These are phyloP conservation scores for Drosophila pegasa DNA, from an alignment of 2,888 invertebrate genomes.

Conservation along the genomic window DNA sequence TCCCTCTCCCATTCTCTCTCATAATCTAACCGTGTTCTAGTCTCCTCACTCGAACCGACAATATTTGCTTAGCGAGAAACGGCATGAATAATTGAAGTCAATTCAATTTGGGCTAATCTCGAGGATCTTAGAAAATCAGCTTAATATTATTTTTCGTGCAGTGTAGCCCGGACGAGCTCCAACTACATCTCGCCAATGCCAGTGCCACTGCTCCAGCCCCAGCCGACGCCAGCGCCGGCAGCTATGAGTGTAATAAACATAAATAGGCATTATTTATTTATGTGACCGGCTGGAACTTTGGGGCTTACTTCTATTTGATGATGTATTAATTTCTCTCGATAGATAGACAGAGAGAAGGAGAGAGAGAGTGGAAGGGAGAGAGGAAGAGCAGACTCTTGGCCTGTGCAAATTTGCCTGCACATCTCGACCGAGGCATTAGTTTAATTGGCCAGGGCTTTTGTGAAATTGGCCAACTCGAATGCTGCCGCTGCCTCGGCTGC, in stretches of 20 bases:
- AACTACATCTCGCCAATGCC: constrained; percentile 19
- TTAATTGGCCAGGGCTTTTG: constrained; percentile 61
- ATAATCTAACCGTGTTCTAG: neutral
- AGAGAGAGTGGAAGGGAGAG: neutral
- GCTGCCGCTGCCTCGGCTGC: constrained; percentile 12
- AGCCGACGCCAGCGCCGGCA: constrained; percentile 27
- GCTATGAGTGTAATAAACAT: constrained; percentile 71
- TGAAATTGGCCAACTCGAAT: constrained; percentile 56
- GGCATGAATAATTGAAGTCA: neutral
- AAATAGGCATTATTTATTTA: constrained; percentile 81
- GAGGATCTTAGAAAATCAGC: neutral
- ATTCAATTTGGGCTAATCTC: neutral
- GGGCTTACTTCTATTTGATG: constrained; percentile 65
- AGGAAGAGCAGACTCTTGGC: neutral
- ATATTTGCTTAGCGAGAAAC: neutral
- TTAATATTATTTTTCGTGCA: constrained; percentile 2
- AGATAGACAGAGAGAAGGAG: constrained; percentile 21
- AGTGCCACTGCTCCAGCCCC: neutral
- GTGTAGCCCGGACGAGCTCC: constrained; percentile 23
- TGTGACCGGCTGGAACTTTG: constrained; percentile 60
- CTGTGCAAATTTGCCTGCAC: constrained; percentile 59
- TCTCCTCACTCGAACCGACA: neutral
- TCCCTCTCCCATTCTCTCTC: neutral
- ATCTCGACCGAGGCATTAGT: constrained; percentile 58
- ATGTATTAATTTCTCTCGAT: constrained; percentile 72